phyloP scores from a whole-genome alignment of 2,888 invertebrate genomes.

The Drosophila paramelanica region DNA sequence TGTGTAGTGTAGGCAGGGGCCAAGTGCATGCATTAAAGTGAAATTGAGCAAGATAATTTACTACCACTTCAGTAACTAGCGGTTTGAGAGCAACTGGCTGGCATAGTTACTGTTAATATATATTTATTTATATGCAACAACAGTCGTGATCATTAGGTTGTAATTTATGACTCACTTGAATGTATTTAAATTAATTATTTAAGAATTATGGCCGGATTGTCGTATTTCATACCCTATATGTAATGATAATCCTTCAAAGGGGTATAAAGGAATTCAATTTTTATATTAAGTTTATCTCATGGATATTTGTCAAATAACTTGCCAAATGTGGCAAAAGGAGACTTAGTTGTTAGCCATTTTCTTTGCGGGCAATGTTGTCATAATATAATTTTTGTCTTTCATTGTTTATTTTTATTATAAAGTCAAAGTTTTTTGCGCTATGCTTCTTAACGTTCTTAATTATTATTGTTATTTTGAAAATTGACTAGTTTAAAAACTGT shows the following conservation, averaged over 20 bases:
- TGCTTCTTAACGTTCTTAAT: no score
- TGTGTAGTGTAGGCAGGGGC: constrained; percentile 17
- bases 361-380: no score
- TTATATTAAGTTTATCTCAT: no score
- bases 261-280: neutral
- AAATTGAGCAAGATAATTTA: constrained; percentile 48
- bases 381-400: no score
- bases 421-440: no score
- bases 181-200: neutral
- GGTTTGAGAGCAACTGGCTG: constrained; percentile 18
- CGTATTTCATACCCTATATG: neutral
- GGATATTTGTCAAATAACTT: no score
- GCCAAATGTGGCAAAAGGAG: no score
- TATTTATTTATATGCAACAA: neutral
- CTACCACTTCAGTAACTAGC: constrained; percentile 1
- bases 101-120: neutral
- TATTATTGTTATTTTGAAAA: no score
- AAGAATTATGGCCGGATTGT: neutral
- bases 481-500: no score
- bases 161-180: constrained; percentile 3
- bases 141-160: constrained; percentile 4
- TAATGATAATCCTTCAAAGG: neutral
- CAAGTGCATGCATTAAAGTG: constrained; percentile 37
- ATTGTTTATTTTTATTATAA: no score
- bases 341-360: no score